Conservation (phyloP, 2,888 invertebrate species). For the Pseudococcus longispinus region DNA sequence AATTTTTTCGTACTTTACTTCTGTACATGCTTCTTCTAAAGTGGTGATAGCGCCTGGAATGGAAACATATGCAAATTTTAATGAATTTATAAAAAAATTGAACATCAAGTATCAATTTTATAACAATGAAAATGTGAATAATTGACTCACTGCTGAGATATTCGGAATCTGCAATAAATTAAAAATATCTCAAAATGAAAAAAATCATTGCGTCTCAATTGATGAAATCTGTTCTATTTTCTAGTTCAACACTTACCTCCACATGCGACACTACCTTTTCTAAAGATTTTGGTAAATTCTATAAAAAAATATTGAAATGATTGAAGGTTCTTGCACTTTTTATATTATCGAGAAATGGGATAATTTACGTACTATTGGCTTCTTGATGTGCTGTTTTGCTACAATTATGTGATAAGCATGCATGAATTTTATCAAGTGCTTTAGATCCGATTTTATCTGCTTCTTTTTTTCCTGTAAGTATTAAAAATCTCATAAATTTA, state of each 20-base stretch:
- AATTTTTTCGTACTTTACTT: too few relatives aligned
- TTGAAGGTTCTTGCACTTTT: not conserved
- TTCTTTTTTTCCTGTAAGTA: not conserved
- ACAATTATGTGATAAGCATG: not conserved
- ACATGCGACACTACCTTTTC: not conserved
- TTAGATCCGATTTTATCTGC: not conserved
- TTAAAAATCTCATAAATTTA: too few relatives aligned
- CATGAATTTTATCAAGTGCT: not conserved
- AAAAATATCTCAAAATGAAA: not conserved
- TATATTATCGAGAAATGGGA: too few relatives aligned
- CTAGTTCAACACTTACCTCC: not conserved
- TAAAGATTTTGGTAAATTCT: not conserved
- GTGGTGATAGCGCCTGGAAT: not conserved
- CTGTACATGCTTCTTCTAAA: not conserved
- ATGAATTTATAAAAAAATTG: not conserved
- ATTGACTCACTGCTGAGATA: not conserved
- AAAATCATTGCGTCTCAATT: not conserved
- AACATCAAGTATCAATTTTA: too few relatives aligned
- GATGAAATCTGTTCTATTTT: not conserved
- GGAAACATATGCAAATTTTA: not conserved
- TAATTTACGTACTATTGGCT: not conserved
- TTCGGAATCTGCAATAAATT: not conserved
- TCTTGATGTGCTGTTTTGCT: not conserved
- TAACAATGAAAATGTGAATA: not conserved
- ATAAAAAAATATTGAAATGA: not conserved